Percentiles rank a stretch among this genome's conserved stretches.
Evolutionary conservation across 2,797 vertebrate species (phyloP).

Genomic region (Sebastes taczanowskii): DNA sequence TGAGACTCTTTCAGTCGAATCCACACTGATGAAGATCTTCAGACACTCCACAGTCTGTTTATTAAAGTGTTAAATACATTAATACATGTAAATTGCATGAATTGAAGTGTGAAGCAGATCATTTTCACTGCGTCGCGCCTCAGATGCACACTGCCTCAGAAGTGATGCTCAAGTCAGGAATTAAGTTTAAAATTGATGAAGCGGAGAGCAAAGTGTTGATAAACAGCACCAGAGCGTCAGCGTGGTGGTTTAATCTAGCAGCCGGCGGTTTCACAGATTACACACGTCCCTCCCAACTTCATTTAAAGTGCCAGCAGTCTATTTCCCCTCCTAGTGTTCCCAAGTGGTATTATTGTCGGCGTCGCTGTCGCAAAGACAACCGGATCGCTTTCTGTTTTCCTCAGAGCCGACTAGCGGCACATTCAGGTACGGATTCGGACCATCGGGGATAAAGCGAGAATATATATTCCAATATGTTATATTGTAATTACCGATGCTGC

Average conservation of each 20-base stretch:
- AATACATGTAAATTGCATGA: slow-evolving; percentile 62
- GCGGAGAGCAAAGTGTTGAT: slow-evolving; percentile 20
- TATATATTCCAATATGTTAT: too few relatives aligned
- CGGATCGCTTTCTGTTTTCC: too few relatives aligned
- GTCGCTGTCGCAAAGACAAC: too few relatives aligned
- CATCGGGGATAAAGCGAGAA: too few relatives aligned
- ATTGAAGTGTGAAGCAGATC: slow-evolving; percentile 55
- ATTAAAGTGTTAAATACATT: slow-evolving; percentile 47
- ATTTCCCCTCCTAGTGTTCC: too few relatives aligned
- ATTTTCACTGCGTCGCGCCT: slow-evolving; percentile 24
- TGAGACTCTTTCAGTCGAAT: slow-evolving; percentile 14
- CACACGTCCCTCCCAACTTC: slow-evolving; percentile 16
- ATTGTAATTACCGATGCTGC: too few relatives aligned
- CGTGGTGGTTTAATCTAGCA: slow-evolving; percentile 34
- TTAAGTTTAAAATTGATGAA: slow-evolving; percentile 45
- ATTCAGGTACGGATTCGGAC: too few relatives aligned
- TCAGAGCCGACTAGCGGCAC: too few relatives aligned
- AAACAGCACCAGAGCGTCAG: slow-evolving; percentile 13
- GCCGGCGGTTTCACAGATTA: slow-evolving; percentile 40
- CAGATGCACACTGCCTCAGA: slow-evolving; percentile 20
- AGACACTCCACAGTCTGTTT: slow-evolving; percentile 50
- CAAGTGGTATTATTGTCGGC: too few relatives aligned
- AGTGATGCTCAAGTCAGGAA: slow-evolving; percentile 36
- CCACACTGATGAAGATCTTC: slow-evolving; percentile 41
- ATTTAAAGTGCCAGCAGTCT: neutral